Percentiles rank a stretch among this genome's conserved stretches.
These are phyloP conservation scores for Zelostemma sp. DNA, from an alignment of 1,140 invertebrate species.

Conservation along the genomic window DNA sequence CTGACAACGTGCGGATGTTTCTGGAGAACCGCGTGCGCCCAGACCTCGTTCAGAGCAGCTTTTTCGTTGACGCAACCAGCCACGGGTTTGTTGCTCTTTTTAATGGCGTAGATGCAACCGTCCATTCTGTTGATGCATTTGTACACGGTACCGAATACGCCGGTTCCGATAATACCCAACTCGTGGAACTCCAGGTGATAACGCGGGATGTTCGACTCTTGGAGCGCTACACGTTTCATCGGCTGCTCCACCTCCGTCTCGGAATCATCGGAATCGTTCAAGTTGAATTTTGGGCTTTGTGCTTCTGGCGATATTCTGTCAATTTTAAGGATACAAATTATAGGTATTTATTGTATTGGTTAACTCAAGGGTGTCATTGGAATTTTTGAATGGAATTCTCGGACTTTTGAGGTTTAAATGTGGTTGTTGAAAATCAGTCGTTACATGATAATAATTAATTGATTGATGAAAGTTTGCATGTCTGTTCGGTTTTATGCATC, in stretches of 20 bases:
- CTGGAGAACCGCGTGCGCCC: conserved; percentile 89
- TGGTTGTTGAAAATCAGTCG: no score
- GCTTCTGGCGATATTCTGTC: no score
- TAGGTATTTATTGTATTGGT: no score
- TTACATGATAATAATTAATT: no score
- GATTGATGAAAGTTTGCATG: no score
- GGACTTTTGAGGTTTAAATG: no score
- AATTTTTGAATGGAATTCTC: no score
- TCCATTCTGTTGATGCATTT: conserved; percentile 91
- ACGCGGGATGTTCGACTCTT: conserved; percentile 87
- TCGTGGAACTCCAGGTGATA: conserved; percentile 90
- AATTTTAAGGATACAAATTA: no score
- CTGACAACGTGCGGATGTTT: conserved; percentile 91
- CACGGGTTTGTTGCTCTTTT: conserved; percentile 85
- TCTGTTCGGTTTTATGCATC: no score
- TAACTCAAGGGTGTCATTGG: no score
- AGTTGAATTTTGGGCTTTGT: conserved; percentile 67
- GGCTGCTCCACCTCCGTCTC: conserved; percentile 75
- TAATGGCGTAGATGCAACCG: conserved; percentile 92
- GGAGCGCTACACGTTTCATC: conserved; percentile 77
- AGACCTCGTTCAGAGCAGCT: conserved; percentile 92
- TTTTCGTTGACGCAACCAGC: conserved; percentile 81
- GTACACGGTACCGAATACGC: conserved; percentile 90
- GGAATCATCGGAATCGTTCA: conserved; percentile 72
- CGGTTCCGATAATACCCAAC: conserved; percentile 82